Base-by-base conservation (phyloP, 2,113 vertebrate genomes). In the Odobenus rosmarus region DNA sequence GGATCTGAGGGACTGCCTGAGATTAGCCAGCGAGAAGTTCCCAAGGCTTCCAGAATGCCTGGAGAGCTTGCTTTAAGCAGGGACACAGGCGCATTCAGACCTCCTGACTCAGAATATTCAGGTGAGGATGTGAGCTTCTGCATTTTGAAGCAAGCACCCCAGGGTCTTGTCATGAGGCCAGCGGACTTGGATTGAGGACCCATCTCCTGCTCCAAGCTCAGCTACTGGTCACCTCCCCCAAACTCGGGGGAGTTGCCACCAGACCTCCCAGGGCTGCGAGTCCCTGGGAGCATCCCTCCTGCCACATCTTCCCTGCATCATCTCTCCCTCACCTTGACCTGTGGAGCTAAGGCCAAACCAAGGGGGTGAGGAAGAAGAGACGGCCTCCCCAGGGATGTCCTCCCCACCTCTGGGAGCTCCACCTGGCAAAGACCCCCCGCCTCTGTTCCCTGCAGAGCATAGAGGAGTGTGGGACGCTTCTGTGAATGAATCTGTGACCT, bases 401-500 rank as follows among this genome's bases (percentile, higher is more conserved):
- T 85, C 59, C 59, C 80, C 39, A 24, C 80, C 51, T 76, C 74
- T 36, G 42, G 24, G 55, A 69, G 46, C 49, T 10, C 55, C 18
- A 14, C 80, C 77, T 55, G 33, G 55, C 72, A 46, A 33, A 86
- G 42, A 51, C 62, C 42, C 5, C 31, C 74, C 36, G 53, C 93
- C 36, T 87, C 88, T 72, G 46, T 23, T 69, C 85, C 91, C 88
- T 2, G 36, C 86, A 92, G 89, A 80, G 77, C n/a, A 0, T 0
- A 7, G 39, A 79, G 57, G 26, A 39, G 46, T 7, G 14, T 2
- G 33, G 57, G 67, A 15, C 33, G 55, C 55, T 53, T 76, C 62
- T 1, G n/a, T 18, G 21, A 71, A 67, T 36, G 10, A 16, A 14
- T 61, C 93, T 39, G 33, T 97, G 96, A 96, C 93, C 92, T 96